These are phyloP conservation scores for Hydra vulgaris DNA, from an alignment of 30 jellyfish, hydroid and myxozoan species.

Conservation along the genomic window DNA sequence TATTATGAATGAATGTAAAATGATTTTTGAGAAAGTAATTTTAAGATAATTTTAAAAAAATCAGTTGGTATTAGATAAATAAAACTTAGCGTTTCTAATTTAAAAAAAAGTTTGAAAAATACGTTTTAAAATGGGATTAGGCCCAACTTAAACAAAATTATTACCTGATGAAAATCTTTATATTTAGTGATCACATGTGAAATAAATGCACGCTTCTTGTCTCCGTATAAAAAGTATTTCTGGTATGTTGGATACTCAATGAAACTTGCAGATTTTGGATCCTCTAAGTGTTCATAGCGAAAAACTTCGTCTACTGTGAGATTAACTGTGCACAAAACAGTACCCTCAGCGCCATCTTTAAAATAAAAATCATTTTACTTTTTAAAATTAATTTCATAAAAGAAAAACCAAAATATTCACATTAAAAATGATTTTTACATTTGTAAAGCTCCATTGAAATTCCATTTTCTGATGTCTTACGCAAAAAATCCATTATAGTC, in stretches of 20 bases:
- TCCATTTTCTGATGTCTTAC: not conserved
- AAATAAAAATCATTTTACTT: not conserved
- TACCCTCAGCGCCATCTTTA: not conserved
- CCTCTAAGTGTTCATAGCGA: not conserved
- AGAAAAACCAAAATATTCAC: not conserved
- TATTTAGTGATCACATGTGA: constrained; percentile 20
- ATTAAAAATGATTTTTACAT: not conserved
- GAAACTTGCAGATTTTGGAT: not conserved
- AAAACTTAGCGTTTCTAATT: no score
- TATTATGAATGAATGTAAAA: no score
- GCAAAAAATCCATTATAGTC: not conserved
- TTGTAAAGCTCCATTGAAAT: not conserved
- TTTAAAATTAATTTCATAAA: not conserved
- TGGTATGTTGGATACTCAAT: not conserved
- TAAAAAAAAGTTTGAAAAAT: no score
- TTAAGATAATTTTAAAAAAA: no score
- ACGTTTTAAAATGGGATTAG: no score
- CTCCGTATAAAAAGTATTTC: constrained; percentile 24
- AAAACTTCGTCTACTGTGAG: constrained; percentile 10
- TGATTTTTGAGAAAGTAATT: no score
- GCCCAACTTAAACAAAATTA: no score
- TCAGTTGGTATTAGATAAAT: no score
- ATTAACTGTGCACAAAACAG: not conserved
- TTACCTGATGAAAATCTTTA: constrained; percentile 28
- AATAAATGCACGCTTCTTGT: constrained; percentile 8